These are phyloP conservation scores for Mesocentrotus franciscanus DNA, from an alignment of 53 echinoderm and acorn worm species.

Conservation along the genomic window DNA sequence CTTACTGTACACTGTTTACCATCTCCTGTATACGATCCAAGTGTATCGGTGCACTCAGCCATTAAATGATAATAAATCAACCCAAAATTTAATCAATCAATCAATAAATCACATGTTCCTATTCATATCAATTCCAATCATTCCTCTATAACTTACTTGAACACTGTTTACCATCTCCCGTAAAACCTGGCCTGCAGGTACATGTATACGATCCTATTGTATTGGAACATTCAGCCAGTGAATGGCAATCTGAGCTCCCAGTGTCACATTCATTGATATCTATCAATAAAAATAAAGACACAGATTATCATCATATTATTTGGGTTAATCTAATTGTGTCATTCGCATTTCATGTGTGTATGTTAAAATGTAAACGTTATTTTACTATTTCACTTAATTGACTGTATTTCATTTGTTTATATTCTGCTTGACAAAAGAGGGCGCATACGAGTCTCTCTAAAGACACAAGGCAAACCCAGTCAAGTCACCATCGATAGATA, in stretches of 20 bases:
- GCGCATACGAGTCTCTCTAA: too few relatives aligned
- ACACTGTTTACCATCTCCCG: slow-evolving; percentile 29
- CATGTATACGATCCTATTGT: slow-evolving; percentile 44
- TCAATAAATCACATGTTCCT: background rate
- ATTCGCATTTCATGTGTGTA: too few relatives aligned
- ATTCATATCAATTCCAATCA: background rate
- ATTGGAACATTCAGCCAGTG: slow-evolving; percentile 39
- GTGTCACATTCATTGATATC: slow-evolving; percentile 44
- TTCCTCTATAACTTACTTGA: slow-evolving; percentile 3
- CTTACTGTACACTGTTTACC: too few relatives aligned
- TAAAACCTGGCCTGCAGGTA: slow-evolving; percentile 29
- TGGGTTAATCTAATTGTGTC: too few relatives aligned
- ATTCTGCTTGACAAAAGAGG: background rate
- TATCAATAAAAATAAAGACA: background rate
- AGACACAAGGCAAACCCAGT: too few relatives aligned
- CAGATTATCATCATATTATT: background rate
- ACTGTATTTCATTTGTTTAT: background rate
- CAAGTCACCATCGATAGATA: too few relatives aligned
- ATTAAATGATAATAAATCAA: background rate
- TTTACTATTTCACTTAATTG: background rate
- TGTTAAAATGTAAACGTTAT: too few relatives aligned
- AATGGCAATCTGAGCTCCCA: background rate
- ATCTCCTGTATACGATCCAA: too few relatives aligned
- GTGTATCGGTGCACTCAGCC: too few relatives aligned
- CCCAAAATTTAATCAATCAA: background rate